phyloP scores from a whole-genome alignment of 2,888 invertebrate species.

The Isotomurus palustris region DNA sequence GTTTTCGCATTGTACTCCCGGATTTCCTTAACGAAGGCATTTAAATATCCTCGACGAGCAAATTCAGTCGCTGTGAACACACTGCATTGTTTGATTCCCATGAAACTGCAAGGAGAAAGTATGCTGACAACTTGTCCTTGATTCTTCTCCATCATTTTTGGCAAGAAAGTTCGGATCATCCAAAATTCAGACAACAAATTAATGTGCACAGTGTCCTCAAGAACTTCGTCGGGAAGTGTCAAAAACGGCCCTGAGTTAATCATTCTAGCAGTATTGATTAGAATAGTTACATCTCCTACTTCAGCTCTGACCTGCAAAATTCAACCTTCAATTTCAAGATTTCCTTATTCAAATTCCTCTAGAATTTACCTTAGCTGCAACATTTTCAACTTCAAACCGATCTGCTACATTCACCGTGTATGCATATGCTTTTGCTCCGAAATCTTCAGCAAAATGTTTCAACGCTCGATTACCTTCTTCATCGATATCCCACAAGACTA shows the following conservation, averaged over 20 bases:
- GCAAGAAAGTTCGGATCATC: conserved; percentile 60
- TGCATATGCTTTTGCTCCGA: conserved; percentile 54
- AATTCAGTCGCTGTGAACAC: conserved; percentile 1
- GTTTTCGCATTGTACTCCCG: neutral
- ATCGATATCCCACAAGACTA: conserved; percentile 65
- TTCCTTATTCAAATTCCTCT: too few relatives aligned
- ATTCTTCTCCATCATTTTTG: conserved; percentile 58
- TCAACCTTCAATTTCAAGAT: too few relatives aligned
- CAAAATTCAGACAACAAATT: conserved; percentile 62
- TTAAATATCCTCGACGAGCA: conserved; percentile 1
- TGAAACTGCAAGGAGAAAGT: conserved; percentile 60
- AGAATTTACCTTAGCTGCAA: conserved; percentile 30
- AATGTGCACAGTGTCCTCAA: conserved; percentile 57
- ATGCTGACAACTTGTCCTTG: conserved; percentile 61
- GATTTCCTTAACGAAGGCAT: neutral
- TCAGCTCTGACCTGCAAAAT: conserved; percentile 55
- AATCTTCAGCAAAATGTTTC: conserved; percentile 52
- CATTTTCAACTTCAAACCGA: conserved; percentile 51
- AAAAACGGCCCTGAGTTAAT: conserved; percentile 71
- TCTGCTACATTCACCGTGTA: conserved; percentile 60
- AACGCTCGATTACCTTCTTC: conserved; percentile 55
- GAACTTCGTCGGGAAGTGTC: conserved; percentile 55
- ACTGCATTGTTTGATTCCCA: neutral
- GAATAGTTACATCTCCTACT: conserved; percentile 59
- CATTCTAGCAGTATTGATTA: conserved; percentile 78